Evolutionary conservation across 1,140 invertebrate species (phyloP).

Genomic region (Stratiolaelaps scimitus): DNA sequence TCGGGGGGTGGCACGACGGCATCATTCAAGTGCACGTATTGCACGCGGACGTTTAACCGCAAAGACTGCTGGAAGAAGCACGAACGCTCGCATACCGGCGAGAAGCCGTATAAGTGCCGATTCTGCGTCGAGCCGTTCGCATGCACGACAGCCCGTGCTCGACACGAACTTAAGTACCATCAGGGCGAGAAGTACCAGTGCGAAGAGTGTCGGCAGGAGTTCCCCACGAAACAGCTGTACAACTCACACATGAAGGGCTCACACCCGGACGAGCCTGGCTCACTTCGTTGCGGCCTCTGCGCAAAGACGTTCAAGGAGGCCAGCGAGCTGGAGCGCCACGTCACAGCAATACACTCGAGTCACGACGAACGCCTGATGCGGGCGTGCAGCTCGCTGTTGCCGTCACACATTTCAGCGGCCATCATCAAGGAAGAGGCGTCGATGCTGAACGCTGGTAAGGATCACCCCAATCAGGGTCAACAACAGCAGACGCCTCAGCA

Average conservation of each 20-base stretch:
- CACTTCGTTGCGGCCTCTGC: slow-evolving; percentile 13
- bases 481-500: too few relatives aligned
- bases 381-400: slow-evolving; percentile 9
- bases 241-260: slow-evolving; percentile 27
- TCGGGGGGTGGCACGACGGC: not conserved
- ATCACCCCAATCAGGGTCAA: too few relatives aligned
- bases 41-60: slow-evolving; percentile 16
- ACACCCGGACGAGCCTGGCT: slow-evolving; percentile 14
- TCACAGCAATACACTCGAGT: slow-evolving; percentile 5
- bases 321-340: slow-evolving; percentile 12
- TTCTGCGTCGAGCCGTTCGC: slow-evolving; percentile 26
- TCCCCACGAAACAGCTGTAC: slow-evolving; percentile 18
- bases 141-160: slow-evolving; percentile 24
- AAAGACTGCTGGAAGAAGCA: slow-evolving; percentile 28
- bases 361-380: slow-evolving; percentile 24
- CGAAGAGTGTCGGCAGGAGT: slow-evolving; percentile 21
- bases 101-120: slow-evolving; percentile 20
- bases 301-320: slow-evolving; percentile 14
- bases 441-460: not conserved
- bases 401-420: not conserved
- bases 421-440: slow-evolving; percentile 14
- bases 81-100: slow-evolving; percentile 23
- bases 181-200: slow-evolving; percentile 28
- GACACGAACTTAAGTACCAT: slow-evolving; percentile 17
- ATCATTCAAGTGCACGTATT: slow-evolving; percentile 24